These are phyloP conservation scores for Dissostichus mawsoni DNA, from an alignment of 2,113 vertebrate genomes.

Conservation along the genomic window DNA sequence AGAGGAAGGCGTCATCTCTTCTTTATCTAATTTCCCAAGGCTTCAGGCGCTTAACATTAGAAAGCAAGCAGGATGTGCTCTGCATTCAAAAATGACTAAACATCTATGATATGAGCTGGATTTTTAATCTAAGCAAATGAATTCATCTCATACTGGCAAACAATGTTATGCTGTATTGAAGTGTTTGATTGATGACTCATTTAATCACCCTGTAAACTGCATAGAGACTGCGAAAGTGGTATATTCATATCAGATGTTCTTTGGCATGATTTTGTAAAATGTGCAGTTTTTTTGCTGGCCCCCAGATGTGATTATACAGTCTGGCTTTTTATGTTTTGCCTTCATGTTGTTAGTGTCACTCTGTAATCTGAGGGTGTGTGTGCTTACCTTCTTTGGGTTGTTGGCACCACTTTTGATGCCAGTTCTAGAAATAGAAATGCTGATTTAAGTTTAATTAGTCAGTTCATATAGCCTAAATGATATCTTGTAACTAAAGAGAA, in stretches of 20 bases:
- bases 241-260: conserved; percentile 13
- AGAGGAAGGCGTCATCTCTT: conserved; percentile 16
- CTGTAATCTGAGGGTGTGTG: conserved; percentile 34
- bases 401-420: neutral
- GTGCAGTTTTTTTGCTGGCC: neutral
- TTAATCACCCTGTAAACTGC: conserved; percentile 20
- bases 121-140: conserved; percentile 19
- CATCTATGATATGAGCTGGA: conserved; percentile 31
- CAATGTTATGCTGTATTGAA: conserved; percentile 28
- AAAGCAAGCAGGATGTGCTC: conserved; percentile 33
- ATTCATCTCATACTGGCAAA: conserved; percentile 32
- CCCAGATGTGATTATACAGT: conserved; percentile 6
- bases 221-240: neutral
- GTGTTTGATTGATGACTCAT: conserved; percentile 43
- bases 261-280: neutral
- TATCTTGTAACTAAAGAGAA: too few species aligned
- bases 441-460: neutral
- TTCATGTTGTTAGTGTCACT: conserved; percentile 17
- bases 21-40: conserved; percentile 52
- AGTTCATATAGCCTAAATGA: neutral
- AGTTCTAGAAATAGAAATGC: neutral
- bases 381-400: conserved; percentile 26
- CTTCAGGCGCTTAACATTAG: conserved; percentile 40
- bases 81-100: conserved; percentile 35
- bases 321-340: conserved; percentile 15